These are phyloP conservation scores for Oryzias melastigma DNA, from an alignment of 2,113 vertebrate genomes.

Conservation along the genomic window DNA sequence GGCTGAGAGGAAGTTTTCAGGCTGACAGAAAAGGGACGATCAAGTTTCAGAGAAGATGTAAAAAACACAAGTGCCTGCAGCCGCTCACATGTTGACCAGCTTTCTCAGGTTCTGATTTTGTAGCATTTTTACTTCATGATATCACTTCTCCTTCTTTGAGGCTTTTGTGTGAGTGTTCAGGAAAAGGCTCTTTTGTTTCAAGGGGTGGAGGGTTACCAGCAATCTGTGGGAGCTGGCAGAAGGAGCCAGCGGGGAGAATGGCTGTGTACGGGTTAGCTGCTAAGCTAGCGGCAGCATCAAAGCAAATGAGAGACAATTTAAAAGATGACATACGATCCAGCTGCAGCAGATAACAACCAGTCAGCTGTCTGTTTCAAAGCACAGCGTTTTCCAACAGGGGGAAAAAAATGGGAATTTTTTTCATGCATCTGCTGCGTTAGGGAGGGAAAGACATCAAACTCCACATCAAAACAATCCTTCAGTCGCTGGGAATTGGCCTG, in stretches of 20 bases:
- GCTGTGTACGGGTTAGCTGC: constrained; percentile 2
- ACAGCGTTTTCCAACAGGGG: neutral
- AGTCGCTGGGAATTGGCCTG: constrained; percentile 21
- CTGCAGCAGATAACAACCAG: constrained; percentile 13
- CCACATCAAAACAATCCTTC: constrained; percentile 18
- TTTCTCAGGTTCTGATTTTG: constrained; percentile 1
- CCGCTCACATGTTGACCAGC: neutral
- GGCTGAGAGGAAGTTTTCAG: constrained; percentile 15
- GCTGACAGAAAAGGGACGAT: constrained; percentile 27
- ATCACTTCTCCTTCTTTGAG: neutral
- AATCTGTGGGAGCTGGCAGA: constrained; percentile 49
- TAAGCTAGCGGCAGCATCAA: constrained; percentile 11
- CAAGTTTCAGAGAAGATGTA: constrained; percentile 14
- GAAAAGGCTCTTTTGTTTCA: constrained; percentile 54
- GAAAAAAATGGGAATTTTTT: constrained; percentile 26
- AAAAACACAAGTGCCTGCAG: constrained; percentile 7
- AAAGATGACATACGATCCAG: constrained; percentile 13
- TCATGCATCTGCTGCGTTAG: constrained; percentile 20
- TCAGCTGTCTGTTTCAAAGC: constrained; percentile 22
- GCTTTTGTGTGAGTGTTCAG: constrained; percentile 19
- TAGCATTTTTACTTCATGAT: neutral
- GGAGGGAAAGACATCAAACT: constrained; percentile 12
- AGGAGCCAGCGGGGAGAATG: constrained; percentile 20
- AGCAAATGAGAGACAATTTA: constrained; percentile 12
- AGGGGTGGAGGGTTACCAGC: constrained; percentile 47